phyloP scores from a whole-genome alignment of 2,888 invertebrate species.

The Empis stercorea region DNA sequence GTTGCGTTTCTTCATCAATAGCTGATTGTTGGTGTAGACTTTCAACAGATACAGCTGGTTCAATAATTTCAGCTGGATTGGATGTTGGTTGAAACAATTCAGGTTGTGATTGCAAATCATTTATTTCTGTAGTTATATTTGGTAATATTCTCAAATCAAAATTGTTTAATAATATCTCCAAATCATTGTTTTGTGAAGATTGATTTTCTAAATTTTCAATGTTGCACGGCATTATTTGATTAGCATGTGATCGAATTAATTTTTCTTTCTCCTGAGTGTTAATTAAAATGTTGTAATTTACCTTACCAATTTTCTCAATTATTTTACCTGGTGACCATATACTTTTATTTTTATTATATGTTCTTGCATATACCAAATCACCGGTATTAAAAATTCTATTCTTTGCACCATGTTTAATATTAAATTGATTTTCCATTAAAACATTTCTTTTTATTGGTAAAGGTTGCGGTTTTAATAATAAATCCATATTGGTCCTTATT shows the following conservation, averaged over 20 bases:
- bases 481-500: neutral
- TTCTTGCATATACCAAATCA: constrained; percentile 5
- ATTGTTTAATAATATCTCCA: too few species aligned
- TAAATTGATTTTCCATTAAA: constrained; percentile 1
- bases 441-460: neutral
- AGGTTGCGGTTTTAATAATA: neutral
- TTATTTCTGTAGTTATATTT: too few species aligned
- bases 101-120: constrained; percentile 1
- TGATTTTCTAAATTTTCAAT: neutral
- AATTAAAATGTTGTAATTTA: constrained; percentile 4
- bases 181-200: neutral
- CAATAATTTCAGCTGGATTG: neutral
- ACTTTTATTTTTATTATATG: constrained; percentile 2
- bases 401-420: constrained; percentile 5
- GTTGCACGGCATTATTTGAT: neutral
- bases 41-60: neutral
- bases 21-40: neutral
- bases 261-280: neutral
- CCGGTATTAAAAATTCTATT: constrained; percentile 1
- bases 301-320: constrained; percentile 1
- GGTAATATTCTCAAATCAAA: too few species aligned
- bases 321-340: constrained; percentile 7
- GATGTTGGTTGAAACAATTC: neutral
- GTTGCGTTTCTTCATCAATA: neutral
- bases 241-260: neutral